Evolutionary conservation across 2,797 vertebrate genomes (phyloP), one percentile per base, ranked within the genome.

Genomic region (Pangasius larnaudii): DNA sequence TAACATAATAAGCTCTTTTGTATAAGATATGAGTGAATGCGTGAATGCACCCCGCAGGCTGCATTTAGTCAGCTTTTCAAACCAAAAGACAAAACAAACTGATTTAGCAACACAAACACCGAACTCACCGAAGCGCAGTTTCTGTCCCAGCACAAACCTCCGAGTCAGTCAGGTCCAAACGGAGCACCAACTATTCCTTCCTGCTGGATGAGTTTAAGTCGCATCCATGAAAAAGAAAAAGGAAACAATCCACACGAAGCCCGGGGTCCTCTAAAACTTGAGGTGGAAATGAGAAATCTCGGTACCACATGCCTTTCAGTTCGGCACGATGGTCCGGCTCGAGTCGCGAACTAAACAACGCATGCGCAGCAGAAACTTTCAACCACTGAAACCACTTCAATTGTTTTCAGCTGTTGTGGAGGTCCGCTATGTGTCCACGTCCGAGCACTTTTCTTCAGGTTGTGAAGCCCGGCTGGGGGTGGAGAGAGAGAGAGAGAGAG

Each of bases 401-500:
- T 53, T 22, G 67, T 27, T 75, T 72, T 69, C 49, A 81, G 67
- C 69, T 71, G 69, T 86, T 56, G 11, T 46, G 39, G 78, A n/a
- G 36, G n/a, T 85, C 78, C 95, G 94, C 88, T 89, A 85, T 92
- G 93, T 93, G 91, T 91, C 93, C 93, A 94, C 91, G 94, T 93
- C 90, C 85, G 89, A 89, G 84, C 91, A 90, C 88, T 95, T 94
- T 94, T 94, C 93, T 92, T 91, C 91, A 75, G 91, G 94, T 95
- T 93, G 93, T 90, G 93, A 90, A 92, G 94, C 93, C 87, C 74
- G 79, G 91, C 88, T 93, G 95, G 95, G 95, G 96, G 95, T 95
- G 93, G 95, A 94, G 95, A 94, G 94, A 93, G 90, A 91, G 80
- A 67, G 87, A 84, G 84, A n/a, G 75, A 36, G n/a, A 46, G 36